Evolutionary conservation across 2,113 vertebrate genomes (phyloP).

Genomic region (Atrichornis clamosus): DNA sequence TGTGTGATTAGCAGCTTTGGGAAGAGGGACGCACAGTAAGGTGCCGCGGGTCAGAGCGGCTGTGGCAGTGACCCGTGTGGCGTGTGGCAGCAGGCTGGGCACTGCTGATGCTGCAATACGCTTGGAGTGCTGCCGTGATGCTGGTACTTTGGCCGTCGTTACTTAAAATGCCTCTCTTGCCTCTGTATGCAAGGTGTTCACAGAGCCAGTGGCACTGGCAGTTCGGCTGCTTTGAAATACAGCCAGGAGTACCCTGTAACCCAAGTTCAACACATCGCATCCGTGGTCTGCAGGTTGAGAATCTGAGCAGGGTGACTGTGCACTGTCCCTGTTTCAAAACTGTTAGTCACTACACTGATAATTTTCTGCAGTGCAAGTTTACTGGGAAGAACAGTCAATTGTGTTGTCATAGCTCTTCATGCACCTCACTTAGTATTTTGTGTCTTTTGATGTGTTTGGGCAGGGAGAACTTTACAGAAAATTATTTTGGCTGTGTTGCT

Average conservation of each 20-base stretch:
- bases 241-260: neutral
- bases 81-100: neutral
- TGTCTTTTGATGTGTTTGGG: neutral
- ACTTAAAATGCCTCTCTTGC: neutral
- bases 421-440: neutral
- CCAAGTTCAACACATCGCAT: too few relatives aligned
- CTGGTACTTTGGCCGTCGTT: fast-evolving
- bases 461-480: neutral
- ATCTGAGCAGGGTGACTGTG: neutral
- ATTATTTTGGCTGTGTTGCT: neutral
- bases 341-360: neutral
- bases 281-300: neutral
- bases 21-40: neutral
- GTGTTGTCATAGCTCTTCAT: neutral
- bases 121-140: neutral
- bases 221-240: neutral
- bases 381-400: neutral
- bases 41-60: neutral
- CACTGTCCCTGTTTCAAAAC: neutral
- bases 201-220: neutral
- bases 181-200: neutral
- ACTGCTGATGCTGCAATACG: fast-evolving
- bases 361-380: neutral
- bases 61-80: neutral
- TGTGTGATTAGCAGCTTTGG: neutral